A percentile compares a stretch with the other conserved stretches of the same genome.
These are phyloP conservation scores for Drosophila ogumai DNA, from an alignment of 1,140 invertebrate genomes.

Conservation along the genomic window DNA sequence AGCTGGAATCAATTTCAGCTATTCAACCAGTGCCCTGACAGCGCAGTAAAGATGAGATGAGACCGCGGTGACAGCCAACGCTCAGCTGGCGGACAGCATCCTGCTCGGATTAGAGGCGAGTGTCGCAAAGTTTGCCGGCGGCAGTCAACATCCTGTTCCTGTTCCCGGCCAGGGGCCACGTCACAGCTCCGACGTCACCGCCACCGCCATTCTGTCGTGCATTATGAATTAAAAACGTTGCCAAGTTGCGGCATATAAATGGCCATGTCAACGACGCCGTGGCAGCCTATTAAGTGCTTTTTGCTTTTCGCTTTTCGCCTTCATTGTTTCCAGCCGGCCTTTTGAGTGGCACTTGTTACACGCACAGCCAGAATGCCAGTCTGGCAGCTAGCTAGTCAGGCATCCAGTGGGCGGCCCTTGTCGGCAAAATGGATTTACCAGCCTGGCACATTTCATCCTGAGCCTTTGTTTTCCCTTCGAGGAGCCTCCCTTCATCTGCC, in stretches of 20 bases:
- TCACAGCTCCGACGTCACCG: constrained; percentile 5
- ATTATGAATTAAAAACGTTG: constrained; percentile 74
- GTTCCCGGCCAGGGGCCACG: constrained; percentile 12
- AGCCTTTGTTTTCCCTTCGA: constrained; percentile 19
- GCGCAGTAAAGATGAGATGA: background rate
- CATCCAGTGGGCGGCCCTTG: constrained; percentile 28
- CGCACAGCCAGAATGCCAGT: constrained; percentile 38
- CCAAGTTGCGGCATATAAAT: constrained; percentile 67
- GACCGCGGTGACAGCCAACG: constrained; percentile 32
- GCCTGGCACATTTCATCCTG: constrained; percentile 31
- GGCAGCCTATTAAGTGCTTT: constrained; percentile 70
- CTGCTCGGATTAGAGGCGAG: constrained; percentile 38
- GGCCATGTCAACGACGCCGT: constrained; percentile 55
- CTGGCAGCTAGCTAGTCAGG: constrained; percentile 5
- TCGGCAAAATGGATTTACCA: constrained; percentile 52
- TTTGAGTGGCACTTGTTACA: constrained; percentile 73
- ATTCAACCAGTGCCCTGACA: constrained; percentile 9
- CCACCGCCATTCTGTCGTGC: constrained; percentile 22
- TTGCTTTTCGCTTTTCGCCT: constrained; percentile 51
- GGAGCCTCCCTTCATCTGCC: background rate
- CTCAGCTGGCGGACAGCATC: constrained; percentile 28
- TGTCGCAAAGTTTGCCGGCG: constrained; percentile 47
- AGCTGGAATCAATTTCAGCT: constrained; percentile 43
- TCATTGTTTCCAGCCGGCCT: constrained; percentile 52
- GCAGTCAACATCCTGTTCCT: constrained; percentile 43